These are phyloP conservation scores for Chironomus striatipennis DNA, from an alignment of 1,140 invertebrate species.

Conservation along the genomic window DNA sequence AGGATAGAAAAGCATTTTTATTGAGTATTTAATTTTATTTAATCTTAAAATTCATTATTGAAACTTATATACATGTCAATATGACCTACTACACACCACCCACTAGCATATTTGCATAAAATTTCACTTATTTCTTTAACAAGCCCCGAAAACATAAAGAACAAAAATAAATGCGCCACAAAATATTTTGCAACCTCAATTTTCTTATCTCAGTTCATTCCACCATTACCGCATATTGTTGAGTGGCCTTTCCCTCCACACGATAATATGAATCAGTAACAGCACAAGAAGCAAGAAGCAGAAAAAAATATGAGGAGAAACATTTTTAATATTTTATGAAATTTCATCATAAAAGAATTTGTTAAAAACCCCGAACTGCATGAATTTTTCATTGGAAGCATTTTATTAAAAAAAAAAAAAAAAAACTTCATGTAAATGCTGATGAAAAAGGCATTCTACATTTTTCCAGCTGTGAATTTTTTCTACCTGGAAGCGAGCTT, in stretches of 20 bases:
- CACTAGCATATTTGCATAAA: no score
- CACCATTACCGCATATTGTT: background rate
- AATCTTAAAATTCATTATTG: no score
- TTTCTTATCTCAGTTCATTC: background rate
- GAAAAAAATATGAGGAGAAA: slow-evolving; percentile 5
- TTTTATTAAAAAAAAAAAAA: slow-evolving; percentile 6
- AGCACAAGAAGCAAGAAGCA: background rate
- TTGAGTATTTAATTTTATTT: no score
- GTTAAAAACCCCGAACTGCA: slow-evolving; percentile 20
- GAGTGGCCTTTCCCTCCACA: slow-evolving; percentile 4
- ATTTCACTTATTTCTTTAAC: no score
- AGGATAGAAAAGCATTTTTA: no score
- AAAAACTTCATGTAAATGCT: slow-evolving; percentile 9
- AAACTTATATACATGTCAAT: no score
- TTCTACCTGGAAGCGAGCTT: background rate
- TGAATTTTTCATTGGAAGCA: slow-evolving; percentile 15
- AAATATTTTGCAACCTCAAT: no score
- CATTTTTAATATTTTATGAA: slow-evolving; percentile 23
- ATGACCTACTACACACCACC: no score
- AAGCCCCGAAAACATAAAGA: no score
- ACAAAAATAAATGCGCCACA: no score
- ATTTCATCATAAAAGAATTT: slow-evolving; percentile 23
- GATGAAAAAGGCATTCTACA: background rate
- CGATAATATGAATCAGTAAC: background rate
- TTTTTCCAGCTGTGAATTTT: background rate